Evolutionary conservation across 1,140 invertebrate species (phyloP), one percentile per base, ranked within the genome.

Genomic region (Drosophila ogumai): DNA sequence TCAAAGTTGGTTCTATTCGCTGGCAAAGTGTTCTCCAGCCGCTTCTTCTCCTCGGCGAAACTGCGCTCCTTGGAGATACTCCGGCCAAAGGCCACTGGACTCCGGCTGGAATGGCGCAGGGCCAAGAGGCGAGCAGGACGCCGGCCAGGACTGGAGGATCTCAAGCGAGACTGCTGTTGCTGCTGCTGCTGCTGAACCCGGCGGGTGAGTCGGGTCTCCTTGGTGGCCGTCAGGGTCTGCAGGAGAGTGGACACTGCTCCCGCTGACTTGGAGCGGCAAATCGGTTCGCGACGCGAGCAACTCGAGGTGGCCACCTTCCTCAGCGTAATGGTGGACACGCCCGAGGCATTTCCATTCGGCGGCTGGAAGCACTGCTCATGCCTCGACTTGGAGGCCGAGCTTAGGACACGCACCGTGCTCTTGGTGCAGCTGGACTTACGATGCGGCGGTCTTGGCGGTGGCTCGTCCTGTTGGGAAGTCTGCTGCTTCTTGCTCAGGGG

Each of bases 391-490:
- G 69, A 46, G 28, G 80, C 69, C 32, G 68, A 71, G 47, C 61
- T 86, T 1, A 69, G 67, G 8, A 81, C 80, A 3, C 81, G 71
- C 32, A 79, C 68, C 0, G 79, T 87, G 63, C 94, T 94, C 92
- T 95, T 96, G 59, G 95, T 95, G 79, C 95, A 95, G 1, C 96
- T 97, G 0, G 96, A 97, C 81, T 94, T 94, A 72, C 96, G 91
- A 56, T 92, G 91, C 6, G 91, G 82, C 40, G 81, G 90, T 22
- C 66, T 63, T 2, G 91, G 90, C 12, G 75, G 57, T 22, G 90
- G 66, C 1, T 71, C 80, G n/a, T 73, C 64, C 46, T 56, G 25
- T 28, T 28, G 61, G 12, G 59, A 59, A 17, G 55, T 63, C 58
- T 77, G 81, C 63, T 84, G 75, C 65, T 88, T 86, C 75, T 81